Evolutionary conservation across 2,113 vertebrate species (phyloP).

Genomic region (Oncorhynchus keta): DNA sequence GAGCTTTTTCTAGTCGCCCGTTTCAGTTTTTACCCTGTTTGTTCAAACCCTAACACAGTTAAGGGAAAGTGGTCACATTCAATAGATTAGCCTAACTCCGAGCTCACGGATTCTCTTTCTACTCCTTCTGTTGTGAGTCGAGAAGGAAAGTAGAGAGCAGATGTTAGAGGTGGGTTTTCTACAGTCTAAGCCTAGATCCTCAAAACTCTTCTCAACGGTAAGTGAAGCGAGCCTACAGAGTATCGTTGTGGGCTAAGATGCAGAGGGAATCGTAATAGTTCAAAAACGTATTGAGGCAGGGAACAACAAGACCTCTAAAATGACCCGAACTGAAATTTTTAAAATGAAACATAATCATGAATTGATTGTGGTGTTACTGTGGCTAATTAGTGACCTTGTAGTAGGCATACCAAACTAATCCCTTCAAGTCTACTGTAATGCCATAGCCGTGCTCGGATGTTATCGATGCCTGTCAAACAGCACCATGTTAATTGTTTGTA

Average conservation of each 20-base stretch:
- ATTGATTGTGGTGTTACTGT: not conserved
- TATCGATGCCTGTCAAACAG: slow-evolving; percentile 36
- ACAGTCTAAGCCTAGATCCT: too few relatives aligned
- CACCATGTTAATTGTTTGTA: slow-evolving; percentile 52
- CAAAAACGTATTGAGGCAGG: too few relatives aligned
- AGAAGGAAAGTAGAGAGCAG: not conserved
- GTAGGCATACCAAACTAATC: not conserved
- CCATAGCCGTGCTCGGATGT: slow-evolving; percentile 4
- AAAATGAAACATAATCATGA: not conserved
- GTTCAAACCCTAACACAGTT: not conserved
- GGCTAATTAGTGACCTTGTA: not conserved
- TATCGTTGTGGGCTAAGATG: too few relatives aligned
- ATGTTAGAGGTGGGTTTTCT: not conserved
- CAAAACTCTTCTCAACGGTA: too few relatives aligned
- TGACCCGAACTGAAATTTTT: not conserved
- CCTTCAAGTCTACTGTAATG: not conserved
- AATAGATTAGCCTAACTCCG: not conserved
- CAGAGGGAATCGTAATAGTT: too few relatives aligned
- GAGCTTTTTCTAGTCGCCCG: too few relatives aligned
- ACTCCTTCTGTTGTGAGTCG: not conserved
- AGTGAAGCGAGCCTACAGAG: too few relatives aligned
- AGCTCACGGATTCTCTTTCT: not conserved
- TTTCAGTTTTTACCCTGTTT: too few relatives aligned
- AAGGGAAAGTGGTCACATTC: not conserved
- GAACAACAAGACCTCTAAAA: not conserved